phyloP scores from a whole-genome alignment of 2,888 invertebrate genomes.

The Drosophila anceps region DNA sequence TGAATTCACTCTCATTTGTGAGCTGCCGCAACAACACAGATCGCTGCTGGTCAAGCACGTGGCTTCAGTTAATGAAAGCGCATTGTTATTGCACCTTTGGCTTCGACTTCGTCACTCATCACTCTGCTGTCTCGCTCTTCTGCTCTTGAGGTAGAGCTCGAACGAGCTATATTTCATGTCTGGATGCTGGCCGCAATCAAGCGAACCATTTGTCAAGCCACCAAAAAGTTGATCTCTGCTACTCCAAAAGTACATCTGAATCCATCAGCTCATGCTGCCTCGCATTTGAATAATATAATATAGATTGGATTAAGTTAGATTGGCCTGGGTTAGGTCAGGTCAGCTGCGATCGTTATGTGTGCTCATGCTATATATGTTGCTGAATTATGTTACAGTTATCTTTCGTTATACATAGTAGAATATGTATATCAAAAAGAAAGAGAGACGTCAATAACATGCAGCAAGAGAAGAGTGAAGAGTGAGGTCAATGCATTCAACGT shows the following conservation, averaged over 20 bases:
- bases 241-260: neutral
- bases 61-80: constrained; percentile 25
- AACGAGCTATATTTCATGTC: neutral
- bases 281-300: constrained; percentile 6
- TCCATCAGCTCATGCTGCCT: neutral
- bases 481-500: neutral
- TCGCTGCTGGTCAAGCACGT: constrained; percentile 26
- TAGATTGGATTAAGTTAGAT: neutral
- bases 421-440: neutral
- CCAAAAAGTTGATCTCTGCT: constrained; percentile 2
- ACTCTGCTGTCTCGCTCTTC: neutral
- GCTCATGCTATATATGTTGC: too few relatives aligned
- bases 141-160: neutral
- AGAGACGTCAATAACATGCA: neutral
- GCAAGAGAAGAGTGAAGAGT: neutral
- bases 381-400: neutral
- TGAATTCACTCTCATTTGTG: neutral
- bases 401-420: neutral
- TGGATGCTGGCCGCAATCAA: constrained; percentile 24
- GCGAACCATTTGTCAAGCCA: neutral
- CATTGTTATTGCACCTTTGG: constrained; percentile 19
- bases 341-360: neutral
- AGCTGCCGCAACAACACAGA: neutral
- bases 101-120: neutral
- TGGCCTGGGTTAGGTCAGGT: constrained; percentile 3